Percentiles rank a stretch among this genome's conserved stretches.
Evolutionary conservation across 1,140 invertebrate genomes (phyloP).

Genomic region (Lordiphosa collinella): DNA sequence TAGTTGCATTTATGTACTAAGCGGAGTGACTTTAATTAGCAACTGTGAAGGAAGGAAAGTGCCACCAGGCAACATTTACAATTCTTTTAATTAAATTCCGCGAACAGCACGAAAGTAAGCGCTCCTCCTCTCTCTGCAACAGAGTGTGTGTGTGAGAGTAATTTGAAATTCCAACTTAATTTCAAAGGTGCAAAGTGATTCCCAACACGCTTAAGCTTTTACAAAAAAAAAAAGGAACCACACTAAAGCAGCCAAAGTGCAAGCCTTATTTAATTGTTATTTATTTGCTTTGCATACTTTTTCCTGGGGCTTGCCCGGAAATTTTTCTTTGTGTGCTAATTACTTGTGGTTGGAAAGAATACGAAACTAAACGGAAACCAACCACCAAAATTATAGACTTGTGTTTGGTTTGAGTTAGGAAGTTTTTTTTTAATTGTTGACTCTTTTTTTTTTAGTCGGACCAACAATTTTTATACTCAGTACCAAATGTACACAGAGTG

Average conservation of each 20-base stretch:
- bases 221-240: slow-evolving; percentile 34
- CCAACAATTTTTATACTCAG: too few relatives aligned
- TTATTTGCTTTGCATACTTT: slow-evolving; percentile 40
- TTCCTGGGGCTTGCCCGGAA: neutral
- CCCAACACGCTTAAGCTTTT: slow-evolving; percentile 73
- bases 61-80: slow-evolving; percentile 56
- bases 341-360: too few relatives aligned
- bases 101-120: slow-evolving; percentile 33
- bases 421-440: too few relatives aligned
- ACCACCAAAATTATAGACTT: too few relatives aligned
- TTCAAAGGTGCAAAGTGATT: slow-evolving; percentile 29
- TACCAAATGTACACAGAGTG: too few relatives aligned
- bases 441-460: too few relatives aligned
- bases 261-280: slow-evolving; percentile 68
- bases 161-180: slow-evolving; percentile 74
- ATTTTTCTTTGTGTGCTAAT: neutral
- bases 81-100: slow-evolving; percentile 78
- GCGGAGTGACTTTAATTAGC: slow-evolving; percentile 32
- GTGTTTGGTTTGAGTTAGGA: too few relatives aligned
- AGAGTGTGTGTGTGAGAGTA: slow-evolving; percentile 28
- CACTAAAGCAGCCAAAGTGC: slow-evolving; percentile 28
- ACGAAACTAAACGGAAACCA: too few relatives aligned
- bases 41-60: slow-evolving; percentile 3
- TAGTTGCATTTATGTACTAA: slow-evolving; percentile 43
- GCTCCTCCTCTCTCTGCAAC: slow-evolving; percentile 1